These are phyloP conservation scores for Xiphorhynchus elegans DNA, from an alignment of 2,113 vertebrate species.

Conservation along the genomic window DNA sequence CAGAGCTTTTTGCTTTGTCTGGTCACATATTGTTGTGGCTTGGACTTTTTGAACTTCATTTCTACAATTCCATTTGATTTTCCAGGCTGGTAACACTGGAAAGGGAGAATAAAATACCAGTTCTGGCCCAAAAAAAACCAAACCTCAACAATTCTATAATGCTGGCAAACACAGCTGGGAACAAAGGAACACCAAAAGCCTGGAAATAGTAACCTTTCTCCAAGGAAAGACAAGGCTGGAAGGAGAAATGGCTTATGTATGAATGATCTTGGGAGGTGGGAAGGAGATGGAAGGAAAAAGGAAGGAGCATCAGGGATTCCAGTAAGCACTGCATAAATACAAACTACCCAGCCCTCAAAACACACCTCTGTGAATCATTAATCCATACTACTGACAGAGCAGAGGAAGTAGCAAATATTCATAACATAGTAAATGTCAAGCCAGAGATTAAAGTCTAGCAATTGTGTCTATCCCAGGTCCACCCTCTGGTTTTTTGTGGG, in stretches of 20 bases:
- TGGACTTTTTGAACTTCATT: background rate
- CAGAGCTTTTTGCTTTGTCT: background rate
- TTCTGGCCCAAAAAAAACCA: background rate
- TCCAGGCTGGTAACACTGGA: background rate
- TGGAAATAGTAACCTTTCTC: background rate
- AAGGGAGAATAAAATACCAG: background rate
- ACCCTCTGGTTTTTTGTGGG: background rate
- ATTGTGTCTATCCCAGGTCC: background rate
- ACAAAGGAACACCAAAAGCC: background rate
- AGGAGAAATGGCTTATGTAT: background rate
- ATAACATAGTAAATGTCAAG: background rate
- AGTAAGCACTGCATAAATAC: background rate
- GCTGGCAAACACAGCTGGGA: background rate
- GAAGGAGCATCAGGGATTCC: background rate
- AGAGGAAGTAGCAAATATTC: background rate
- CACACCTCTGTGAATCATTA: constrained; percentile 28
- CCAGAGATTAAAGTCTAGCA: background rate
- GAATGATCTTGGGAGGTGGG: background rate
- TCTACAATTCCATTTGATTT: background rate
- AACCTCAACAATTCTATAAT: background rate
- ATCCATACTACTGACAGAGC: background rate
- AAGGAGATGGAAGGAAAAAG: background rate
- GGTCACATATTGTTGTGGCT: background rate
- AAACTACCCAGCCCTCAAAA: background rate
- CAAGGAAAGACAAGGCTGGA: background rate